Evolutionary conservation across 2,888 invertebrate species (phyloP).

Genomic region (Andrena dorsata): DNA sequence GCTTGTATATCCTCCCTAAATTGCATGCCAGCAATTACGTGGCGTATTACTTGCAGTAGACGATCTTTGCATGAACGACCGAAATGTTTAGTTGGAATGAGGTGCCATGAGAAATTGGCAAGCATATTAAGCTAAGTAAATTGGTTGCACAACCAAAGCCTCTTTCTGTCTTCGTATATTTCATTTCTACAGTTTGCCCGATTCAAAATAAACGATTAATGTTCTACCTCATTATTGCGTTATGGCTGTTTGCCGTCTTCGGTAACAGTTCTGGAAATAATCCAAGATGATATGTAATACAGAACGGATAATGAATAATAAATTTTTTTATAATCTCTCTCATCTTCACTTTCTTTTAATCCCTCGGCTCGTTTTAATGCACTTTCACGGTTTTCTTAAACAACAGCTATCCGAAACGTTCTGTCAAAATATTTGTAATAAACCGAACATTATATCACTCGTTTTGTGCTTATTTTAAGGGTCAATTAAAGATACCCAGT

Average conservation of each 20-base stretch:
- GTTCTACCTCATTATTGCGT: constrained; percentile 35
- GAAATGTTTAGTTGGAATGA: constrained; percentile 10
- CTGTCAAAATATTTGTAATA: not conserved
- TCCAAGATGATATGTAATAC: constrained; percentile 29
- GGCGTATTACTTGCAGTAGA: not conserved
- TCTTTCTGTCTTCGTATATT: constrained; percentile 8
- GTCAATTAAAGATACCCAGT: too few species aligned
- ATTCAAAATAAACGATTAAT: constrained; percentile 53
- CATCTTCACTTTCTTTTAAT: too few species aligned
- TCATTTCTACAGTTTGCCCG: constrained; percentile 20
- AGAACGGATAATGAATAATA: not conserved
- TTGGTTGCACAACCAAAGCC: constrained; percentile 32
- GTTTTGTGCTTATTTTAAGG: too few species aligned
- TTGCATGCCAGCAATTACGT: not conserved
- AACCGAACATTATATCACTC: not conserved
- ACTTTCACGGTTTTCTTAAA: too few species aligned
- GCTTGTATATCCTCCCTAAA: not conserved
- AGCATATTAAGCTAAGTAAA: constrained; percentile 17
- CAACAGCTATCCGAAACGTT: not conserved
- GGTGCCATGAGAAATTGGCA: constrained; percentile 13
- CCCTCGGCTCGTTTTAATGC: too few species aligned
- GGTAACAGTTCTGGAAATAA: constrained; percentile 49
- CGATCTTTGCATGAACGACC: not conserved
- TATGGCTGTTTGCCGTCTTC: not conserved
- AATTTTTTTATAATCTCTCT: not conserved